Evolutionary conservation across 2,797 vertebrate species (phyloP).

Genomic region (Delichon dasypus): DNA sequence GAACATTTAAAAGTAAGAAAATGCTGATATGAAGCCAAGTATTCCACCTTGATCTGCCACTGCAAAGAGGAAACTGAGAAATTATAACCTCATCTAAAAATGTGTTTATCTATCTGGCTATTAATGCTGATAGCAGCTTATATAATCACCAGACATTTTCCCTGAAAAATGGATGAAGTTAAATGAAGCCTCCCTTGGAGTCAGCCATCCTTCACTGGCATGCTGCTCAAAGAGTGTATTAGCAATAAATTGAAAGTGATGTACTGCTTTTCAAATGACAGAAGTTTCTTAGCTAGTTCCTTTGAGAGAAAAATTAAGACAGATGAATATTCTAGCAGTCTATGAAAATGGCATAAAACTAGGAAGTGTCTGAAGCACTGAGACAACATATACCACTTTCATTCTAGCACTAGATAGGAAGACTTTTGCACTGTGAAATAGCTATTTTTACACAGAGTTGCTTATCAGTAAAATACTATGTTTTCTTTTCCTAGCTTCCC

Average conservation of each 20-base stretch:
- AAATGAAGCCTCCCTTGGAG: conserved; percentile 54
- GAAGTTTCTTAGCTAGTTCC: neutral
- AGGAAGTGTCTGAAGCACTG: neutral
- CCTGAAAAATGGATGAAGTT: conserved; percentile 49
- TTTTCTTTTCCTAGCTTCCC: neutral
- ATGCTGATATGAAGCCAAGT: conserved; percentile 6
- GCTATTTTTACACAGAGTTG: neutral
- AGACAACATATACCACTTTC: neutral
- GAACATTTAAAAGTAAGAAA: conserved; percentile 41
- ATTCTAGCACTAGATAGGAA: neutral
- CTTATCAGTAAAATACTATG: neutral
- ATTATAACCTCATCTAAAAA: conserved; percentile 55
- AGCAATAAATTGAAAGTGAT: conserved; percentile 31
- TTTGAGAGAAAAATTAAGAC: conserved; percentile 44
- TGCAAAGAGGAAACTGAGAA: conserved; percentile 30
- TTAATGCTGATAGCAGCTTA: conserved; percentile 55
- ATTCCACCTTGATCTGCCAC: neutral
- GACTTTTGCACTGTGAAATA: neutral
- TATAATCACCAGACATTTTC: conserved; percentile 37
- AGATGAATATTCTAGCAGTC: conserved; percentile 34
- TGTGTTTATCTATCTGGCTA: conserved; percentile 41
- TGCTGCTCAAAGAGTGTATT: conserved; percentile 12
- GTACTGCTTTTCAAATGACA: conserved; percentile 1
- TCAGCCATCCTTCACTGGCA: conserved; percentile 41
- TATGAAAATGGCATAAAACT: neutral